Base-by-base conservation (phyloP, 2,113 vertebrate genomes). In the Platichthys flesus region DNA sequence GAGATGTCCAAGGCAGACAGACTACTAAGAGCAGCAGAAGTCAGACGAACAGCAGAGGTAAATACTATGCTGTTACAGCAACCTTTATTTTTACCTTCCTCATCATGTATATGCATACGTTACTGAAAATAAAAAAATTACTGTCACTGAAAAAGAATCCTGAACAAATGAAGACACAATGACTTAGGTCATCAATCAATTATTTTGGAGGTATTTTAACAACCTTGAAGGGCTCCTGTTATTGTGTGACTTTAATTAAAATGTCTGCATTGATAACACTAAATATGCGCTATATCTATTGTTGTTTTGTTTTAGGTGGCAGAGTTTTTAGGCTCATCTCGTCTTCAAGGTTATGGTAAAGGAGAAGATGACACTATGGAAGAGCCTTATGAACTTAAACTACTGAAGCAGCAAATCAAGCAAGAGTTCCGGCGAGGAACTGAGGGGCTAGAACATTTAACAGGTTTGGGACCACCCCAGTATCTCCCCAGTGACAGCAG, bases 391-490 rank as follows among this genome's bases (percentile, higher is more conserved):
- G 98, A 99, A 81, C 90, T 99, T 63, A 99, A 98, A 77, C 95
- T 99, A 71, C 92, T 99, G 63, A 99, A 99, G 83, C 98, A 99
- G 59, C 98, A 99, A 88, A 99, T 99, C 79, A 99, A 99, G 61
- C 98, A 99, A 71, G 98, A 99, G 83, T 99, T 99, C 83, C 95
- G 97, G 52, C 94, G 98, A 84, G 98, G 98, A 57, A 92, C 96
- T 20, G 98, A 99, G 68, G 96, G 95, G 63, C 88, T 99, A 40
- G 98, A 99, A 76, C 97, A 97, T 78, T 93, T 99, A 55, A 93
- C 97, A 72, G 95, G 96, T 7, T 91, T 98, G 15, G 95, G 96
- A 5, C 93, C 97, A 20, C 95, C 98, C 12, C 97, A 98, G 31
- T 99, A 98, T 92, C 95, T 99, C 58, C 96, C 97, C 0, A 94